Evolutionary conservation across 2,113 vertebrate genomes (phyloP).

Genomic region (Dryoscopus gambensis): DNA sequence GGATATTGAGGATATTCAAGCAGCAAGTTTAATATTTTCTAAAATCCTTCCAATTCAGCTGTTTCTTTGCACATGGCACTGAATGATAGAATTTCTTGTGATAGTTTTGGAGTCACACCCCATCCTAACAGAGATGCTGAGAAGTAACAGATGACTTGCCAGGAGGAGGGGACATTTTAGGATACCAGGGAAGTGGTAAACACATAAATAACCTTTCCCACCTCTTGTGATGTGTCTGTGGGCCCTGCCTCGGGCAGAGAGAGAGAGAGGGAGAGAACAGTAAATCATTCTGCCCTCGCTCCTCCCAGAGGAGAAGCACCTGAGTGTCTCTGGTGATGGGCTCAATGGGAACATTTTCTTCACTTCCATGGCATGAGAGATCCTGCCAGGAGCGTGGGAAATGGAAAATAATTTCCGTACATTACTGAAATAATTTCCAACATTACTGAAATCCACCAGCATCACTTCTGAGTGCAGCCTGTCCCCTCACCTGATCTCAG

Average conservation of each 20-base stretch:
- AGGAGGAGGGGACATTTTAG: neutral
- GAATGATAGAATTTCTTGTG: neutral
- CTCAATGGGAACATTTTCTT: neutral
- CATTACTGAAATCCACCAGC: neutral
- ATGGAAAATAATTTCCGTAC: neutral
- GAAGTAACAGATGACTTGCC: neutral
- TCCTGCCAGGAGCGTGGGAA: neutral
- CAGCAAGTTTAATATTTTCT: neutral
- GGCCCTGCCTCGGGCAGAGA: neutral
- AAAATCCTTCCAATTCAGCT: neutral
- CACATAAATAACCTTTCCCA: constrained; percentile 17
- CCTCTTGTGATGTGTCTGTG: neutral
- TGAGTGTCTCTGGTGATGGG: neutral
- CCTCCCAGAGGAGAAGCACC: neutral
- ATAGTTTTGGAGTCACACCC: neutral
- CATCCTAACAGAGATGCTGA: neutral
- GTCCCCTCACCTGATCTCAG: neutral
- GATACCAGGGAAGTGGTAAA: neutral
- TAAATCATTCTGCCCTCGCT: neutral
- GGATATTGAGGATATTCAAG: neutral
- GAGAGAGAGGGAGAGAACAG: neutral
- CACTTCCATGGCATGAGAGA: neutral
- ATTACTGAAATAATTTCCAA: neutral
- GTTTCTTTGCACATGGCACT: neutral
- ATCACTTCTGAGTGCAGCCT: neutral